These are phyloP conservation scores for Drosophila sordidapex DNA, from an alignment of 2,888 invertebrate genomes.

Conservation along the genomic window DNA sequence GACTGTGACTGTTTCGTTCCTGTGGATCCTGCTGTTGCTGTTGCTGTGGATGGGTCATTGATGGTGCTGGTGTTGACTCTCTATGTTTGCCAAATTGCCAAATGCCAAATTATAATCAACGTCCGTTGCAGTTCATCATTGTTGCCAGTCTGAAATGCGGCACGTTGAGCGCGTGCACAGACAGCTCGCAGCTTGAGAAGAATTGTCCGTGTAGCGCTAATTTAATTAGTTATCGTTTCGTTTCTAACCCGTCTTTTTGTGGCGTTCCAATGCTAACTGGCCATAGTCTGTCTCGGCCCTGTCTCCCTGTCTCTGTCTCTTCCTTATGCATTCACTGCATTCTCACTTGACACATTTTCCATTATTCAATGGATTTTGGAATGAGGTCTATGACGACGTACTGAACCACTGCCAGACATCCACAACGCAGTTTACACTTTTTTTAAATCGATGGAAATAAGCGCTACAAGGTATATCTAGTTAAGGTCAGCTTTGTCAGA, in stretches of 20 bases:
- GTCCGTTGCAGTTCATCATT: slow-evolving; percentile 72
- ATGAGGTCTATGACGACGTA: slow-evolving; percentile 70
- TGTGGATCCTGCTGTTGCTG: slow-evolving; percentile 11
- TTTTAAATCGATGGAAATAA: background rate
- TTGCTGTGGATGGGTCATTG: slow-evolving; percentile 26
- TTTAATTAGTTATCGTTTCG: slow-evolving; percentile 45
- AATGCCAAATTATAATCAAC: slow-evolving; percentile 25
- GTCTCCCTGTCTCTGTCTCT: slow-evolving; percentile 4
- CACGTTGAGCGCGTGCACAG: slow-evolving; percentile 15
- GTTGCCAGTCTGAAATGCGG: slow-evolving; percentile 52
- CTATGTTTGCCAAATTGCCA: slow-evolving; percentile 8
- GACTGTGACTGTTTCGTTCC: slow-evolving; percentile 3
- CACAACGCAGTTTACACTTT: slow-evolving; percentile 9
- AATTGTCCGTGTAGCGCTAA: slow-evolving; percentile 41
- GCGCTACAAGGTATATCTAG: background rate
- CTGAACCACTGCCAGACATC: background rate
- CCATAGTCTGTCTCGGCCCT: slow-evolving; percentile 29
- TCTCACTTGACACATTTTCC: slow-evolving; percentile 60
- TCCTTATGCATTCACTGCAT: background rate
- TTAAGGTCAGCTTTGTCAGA: background rate
- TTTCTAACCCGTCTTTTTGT: slow-evolving; percentile 30
- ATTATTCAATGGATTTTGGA: slow-evolving; percentile 48
- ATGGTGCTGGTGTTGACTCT: background rate
- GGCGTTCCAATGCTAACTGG: slow-evolving; percentile 49
- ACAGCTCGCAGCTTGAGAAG: slow-evolving; percentile 24